Evolutionary conservation across 2,113 vertebrate genomes (phyloP), one percentile per base, ranked within the genome.

Genomic region (Aldabrachelys gigantea): DNA sequence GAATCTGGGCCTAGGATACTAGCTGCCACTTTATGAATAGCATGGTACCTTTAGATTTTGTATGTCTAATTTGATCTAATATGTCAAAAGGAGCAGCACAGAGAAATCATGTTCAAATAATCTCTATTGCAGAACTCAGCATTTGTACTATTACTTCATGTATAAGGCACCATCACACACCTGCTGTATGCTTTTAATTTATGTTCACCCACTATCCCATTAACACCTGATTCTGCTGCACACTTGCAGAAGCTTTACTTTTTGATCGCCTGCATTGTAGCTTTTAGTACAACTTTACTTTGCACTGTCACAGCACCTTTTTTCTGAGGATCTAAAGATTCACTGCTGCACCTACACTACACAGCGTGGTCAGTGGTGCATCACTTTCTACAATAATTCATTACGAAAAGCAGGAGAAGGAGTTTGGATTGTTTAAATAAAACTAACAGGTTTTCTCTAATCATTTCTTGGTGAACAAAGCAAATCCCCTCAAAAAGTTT

Each of bases 101-200:
- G 49, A 89, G 72, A 88, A 38, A 16, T 1, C n/a, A n/a, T 56
- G 47, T 31, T 80, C 10, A 89, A 88, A 53, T 2, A 8, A 5
- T 44, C 35, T 38, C 3, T 53, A 2, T 4, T 4, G 10, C 5
- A 62, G 38, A 47, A 41, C 25, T 25, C 38, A 25, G 17, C 25
- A 9, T 59, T 25, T n/a, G 38, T 1, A 53, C 9, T 8, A 3
- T 47, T 2, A 5, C 78, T 81, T 65, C 35, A 44, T 76, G 31
- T 50, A 16, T 69, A 52, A 53, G 49, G 24, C 44, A 11, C 88
- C 21, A 31, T 31, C 47, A 49, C 10, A 82, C 3, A 6, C 27
- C 53, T 65, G 0, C 35, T 50, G 52, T 80, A 19, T 0, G 76
- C 72, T 35, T 85, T 4, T 19, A 75, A 49, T 2, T 85, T 47